A percentile compares a stretch with the other conserved stretches of the same genome.
phyloP scores from a whole-genome alignment of 2,797 vertebrate genomes.

The Podarcis lilfordi region DNA sequence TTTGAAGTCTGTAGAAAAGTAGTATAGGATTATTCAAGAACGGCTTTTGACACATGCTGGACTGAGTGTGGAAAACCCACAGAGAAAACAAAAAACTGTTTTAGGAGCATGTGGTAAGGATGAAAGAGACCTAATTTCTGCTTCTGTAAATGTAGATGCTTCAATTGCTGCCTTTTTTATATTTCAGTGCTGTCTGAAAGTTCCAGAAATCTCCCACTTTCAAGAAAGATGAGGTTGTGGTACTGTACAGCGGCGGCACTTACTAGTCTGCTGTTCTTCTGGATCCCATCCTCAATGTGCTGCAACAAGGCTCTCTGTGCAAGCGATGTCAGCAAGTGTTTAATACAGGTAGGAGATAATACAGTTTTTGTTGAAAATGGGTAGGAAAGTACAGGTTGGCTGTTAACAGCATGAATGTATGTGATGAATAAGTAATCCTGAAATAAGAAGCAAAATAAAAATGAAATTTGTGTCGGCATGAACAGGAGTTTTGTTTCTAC shows the following conservation, averaged over 20 bases:
- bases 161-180: constrained; percentile 18
- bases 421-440: neutral
- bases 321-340: constrained; percentile 98
- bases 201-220: constrained; percentile 32
- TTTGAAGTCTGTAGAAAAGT: constrained; percentile 12
- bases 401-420: neutral
- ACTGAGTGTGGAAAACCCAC: neutral
- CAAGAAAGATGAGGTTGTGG: constrained; percentile 87
- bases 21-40: neutral
- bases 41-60: constrained; percentile 13
- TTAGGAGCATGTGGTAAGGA: neutral
- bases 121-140: constrained; percentile 26
- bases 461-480: neutral
- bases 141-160: neutral
- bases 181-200: constrained; percentile 63
- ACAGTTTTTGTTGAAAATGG: accelerated
- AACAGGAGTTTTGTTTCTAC: neutral
- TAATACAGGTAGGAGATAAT: constrained; percentile 87
- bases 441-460: neutral
- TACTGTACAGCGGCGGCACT: constrained; percentile 73
- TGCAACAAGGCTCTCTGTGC: constrained; percentile 98
- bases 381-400: accelerated
- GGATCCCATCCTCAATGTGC: constrained; percentile 80
- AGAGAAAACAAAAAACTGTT: neutral
- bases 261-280: constrained; percentile 79